These are phyloP conservation scores for Corythornis leucogaster DNA, from an alignment of 2,797 vertebrate genomes.

Conservation along the genomic window DNA sequence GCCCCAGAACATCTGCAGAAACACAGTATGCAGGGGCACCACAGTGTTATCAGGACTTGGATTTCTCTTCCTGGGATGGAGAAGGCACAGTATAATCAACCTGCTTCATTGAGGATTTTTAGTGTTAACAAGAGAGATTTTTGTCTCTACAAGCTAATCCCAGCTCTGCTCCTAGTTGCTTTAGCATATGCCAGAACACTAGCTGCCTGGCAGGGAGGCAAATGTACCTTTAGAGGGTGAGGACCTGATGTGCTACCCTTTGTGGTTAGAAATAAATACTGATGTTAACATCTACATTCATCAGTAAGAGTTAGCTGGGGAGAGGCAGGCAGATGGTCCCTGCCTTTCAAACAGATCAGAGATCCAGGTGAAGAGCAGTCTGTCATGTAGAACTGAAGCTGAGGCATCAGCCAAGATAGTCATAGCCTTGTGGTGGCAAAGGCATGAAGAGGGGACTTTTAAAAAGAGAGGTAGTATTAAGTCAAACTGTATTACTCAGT, in stretches of 20 bases:
- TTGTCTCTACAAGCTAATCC: not conserved
- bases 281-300: not conserved
- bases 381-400: not conserved
- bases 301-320: not conserved
- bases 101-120: not conserved
- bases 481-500: not conserved
- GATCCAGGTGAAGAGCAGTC: not conserved
- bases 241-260: not conserved
- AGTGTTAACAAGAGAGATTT: not conserved
- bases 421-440: not conserved
- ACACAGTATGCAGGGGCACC: rapidly evolving
- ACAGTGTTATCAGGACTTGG: not conserved
- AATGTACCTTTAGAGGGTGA: not conserved
- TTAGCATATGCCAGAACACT: not conserved
- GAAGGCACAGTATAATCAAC: not conserved
- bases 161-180: not conserved
- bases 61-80: not conserved
- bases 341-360: not conserved
- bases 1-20: not conserved
- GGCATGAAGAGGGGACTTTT: not conserved
- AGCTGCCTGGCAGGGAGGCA: not conserved
- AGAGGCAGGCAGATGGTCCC: not conserved
- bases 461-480: not conserved
- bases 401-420: not conserved
- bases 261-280: not conserved